Evolutionary conservation across 2,797 vertebrate genomes (phyloP), one percentile per base, ranked within the genome.

Genomic region (Carduelis carduelis): DNA sequence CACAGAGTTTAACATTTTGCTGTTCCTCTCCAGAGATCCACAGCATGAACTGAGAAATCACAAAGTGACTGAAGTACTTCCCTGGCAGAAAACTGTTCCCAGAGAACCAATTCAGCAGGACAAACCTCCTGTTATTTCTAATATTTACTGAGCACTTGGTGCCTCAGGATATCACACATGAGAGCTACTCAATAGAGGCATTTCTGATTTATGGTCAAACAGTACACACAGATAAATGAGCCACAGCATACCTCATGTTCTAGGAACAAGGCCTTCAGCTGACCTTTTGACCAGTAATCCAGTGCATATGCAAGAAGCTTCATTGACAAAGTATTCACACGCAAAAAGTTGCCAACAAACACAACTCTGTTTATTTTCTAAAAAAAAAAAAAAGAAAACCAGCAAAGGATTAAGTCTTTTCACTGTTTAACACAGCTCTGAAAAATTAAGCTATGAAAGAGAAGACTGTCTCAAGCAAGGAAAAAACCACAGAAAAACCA

Each of bases 281-380:
- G 98, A 64, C 98, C 98, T 95, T 98, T 98, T 28, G 98, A 98
- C 98, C 98, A 98, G 59, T 98, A 98, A 96, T 98, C 98, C 98
- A 98, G 97, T 95, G 98, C 98, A 97, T 98, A 98, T 9, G 98
- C 98, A 95, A 98, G 95, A 94, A 98, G 98, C 94, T 98, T 98
- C 98, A 98, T 98, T 15, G 98, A 98, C 71, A 98, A 97, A 57
- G 98, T 98, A 97, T 98, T 98, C 94, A 98, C 98, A 82, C 98
- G 98, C 89, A 98, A 95, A 87, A 98, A 98, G 94, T 98, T 98
- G 78, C 98, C 98, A 92, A 98, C 98, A 96, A 98, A 98, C 89
- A 98, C 98, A 96, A 98, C 98, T 97, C 98, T 96, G 93, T 98
- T 98, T 97, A 98, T 98, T 97, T 98, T 98, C 98, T 98, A 68